phyloP scores from a whole-genome alignment of 2,113 vertebrate genomes.

The Muntiacus reevesi region DNA sequence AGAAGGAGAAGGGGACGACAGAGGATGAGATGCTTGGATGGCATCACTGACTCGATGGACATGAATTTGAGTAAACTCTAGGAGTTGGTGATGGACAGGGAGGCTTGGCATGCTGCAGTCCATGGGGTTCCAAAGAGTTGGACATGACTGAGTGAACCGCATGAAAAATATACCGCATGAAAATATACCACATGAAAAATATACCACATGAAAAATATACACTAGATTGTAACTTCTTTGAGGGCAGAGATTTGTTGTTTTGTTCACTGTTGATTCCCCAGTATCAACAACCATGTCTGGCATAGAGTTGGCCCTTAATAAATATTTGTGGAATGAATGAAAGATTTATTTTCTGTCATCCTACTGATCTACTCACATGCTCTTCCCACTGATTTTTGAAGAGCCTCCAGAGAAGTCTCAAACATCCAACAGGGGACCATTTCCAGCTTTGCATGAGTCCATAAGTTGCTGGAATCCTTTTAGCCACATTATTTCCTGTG shows the following conservation, averaged over 20 bases:
- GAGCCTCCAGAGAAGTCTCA: neutral
- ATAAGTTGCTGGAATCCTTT: neutral
- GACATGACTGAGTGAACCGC: neutral
- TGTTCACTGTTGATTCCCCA: neutral
- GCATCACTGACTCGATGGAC: neutral
- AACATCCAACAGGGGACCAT: neutral
- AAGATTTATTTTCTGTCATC: neutral
- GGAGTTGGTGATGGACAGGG: neutral
- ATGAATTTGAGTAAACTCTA: neutral
- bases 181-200: neutral
- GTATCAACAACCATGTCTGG: neutral
- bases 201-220: neutral
- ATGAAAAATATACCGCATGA: neutral
- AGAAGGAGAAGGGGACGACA: accelerated
- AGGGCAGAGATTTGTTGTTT: neutral
- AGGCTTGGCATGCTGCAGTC: neutral
- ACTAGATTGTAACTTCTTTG: neutral
- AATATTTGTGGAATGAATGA: neutral
- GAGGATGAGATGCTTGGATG: neutral
- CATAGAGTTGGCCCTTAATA: neutral
- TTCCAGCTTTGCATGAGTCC: neutral
- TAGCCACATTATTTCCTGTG: neutral
- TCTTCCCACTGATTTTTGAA: neutral
- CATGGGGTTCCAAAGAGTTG: neutral
- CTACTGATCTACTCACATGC: neutral